Conservation (phyloP, 2,888 invertebrate species). For the Strigamia transsilvanica region DNA sequence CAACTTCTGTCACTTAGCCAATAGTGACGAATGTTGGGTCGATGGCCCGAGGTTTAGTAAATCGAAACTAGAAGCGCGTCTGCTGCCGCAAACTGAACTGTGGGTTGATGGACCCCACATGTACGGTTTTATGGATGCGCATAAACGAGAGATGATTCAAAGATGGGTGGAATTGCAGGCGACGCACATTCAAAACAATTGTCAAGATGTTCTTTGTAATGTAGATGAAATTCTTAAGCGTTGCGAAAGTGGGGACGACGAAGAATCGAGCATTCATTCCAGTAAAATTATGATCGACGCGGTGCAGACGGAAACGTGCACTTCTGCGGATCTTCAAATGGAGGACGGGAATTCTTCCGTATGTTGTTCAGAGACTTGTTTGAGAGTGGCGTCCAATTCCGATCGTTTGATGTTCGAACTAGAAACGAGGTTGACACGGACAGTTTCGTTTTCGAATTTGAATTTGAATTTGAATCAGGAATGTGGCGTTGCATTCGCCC, state of each 20-base stretch:
- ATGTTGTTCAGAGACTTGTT: not conserved
- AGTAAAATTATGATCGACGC: conserved; percentile 22
- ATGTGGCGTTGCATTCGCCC: not conserved
- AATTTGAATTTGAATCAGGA: not conserved
- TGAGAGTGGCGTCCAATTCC: not conserved
- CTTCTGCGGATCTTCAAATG: conserved; percentile 56
- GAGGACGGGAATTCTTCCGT: conserved; percentile 56
- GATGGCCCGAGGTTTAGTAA: conserved; percentile 85
- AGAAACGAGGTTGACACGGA: not conserved
- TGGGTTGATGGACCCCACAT: conserved; percentile 94
- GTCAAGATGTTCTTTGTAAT: conserved; percentile 62
- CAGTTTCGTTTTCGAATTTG: not conserved
- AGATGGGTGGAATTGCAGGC: conserved; percentile 90
- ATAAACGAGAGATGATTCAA: conserved; percentile 90
- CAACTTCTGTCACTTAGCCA: conserved; percentile 34
- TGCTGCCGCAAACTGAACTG: conserved; percentile 83
- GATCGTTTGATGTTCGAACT: not conserved
- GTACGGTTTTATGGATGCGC: conserved; percentile 91
- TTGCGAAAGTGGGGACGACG: conserved; percentile 55
- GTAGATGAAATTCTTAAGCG: conserved; percentile 59
- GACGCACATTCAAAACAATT: not conserved
- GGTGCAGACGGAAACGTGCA: not conserved
- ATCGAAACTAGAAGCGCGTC: conserved; percentile 62
- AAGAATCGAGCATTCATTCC: conserved; percentile 56
- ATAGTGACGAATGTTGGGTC: conserved; percentile 93